Evolutionary conservation across 2,113 vertebrate species (phyloP).

Genomic region (Tachuris rubrigastra): DNA sequence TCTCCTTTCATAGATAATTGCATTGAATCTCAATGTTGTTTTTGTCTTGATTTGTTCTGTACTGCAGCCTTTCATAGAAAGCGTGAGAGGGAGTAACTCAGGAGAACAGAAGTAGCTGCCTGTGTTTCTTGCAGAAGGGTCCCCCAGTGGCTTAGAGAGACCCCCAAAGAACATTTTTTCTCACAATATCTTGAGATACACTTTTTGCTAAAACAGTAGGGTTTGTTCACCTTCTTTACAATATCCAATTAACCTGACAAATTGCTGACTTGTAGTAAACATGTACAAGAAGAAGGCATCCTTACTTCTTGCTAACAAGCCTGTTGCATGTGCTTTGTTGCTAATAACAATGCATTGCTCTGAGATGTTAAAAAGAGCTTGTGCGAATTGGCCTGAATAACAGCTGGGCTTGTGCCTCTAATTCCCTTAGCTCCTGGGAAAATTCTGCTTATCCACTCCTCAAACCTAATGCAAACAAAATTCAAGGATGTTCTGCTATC

Average conservation of each 20-base stretch:
- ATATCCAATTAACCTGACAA: not conserved
- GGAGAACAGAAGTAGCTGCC: not conserved
- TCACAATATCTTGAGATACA: not conserved
- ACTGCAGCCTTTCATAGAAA: not conserved
- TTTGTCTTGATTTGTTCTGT: not conserved
- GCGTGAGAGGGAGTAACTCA: not conserved
- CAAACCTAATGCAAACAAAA: not conserved
- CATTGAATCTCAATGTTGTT: not conserved
- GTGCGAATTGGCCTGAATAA: not conserved
- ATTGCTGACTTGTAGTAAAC: not conserved
- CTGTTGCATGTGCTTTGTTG: not conserved
- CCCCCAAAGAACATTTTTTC: not conserved
- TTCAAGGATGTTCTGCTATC: not conserved
- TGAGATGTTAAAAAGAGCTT: not conserved
- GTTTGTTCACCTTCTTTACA: not conserved
- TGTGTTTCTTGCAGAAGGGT: not conserved
- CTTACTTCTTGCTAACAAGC: not conserved
- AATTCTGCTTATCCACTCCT: not conserved
- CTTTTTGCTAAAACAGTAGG: not conserved
- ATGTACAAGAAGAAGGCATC: not conserved
- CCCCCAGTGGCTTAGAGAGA: not conserved
- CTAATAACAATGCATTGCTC: not conserved
- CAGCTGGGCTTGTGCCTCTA: not conserved
- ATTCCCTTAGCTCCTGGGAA: not conserved
- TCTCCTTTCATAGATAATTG: not conserved